A percentile compares a stretch with the other conserved stretches of the same genome.
Conservation (phyloP, 1,140 invertebrate genomes). For the Delia radicum region DNA sequence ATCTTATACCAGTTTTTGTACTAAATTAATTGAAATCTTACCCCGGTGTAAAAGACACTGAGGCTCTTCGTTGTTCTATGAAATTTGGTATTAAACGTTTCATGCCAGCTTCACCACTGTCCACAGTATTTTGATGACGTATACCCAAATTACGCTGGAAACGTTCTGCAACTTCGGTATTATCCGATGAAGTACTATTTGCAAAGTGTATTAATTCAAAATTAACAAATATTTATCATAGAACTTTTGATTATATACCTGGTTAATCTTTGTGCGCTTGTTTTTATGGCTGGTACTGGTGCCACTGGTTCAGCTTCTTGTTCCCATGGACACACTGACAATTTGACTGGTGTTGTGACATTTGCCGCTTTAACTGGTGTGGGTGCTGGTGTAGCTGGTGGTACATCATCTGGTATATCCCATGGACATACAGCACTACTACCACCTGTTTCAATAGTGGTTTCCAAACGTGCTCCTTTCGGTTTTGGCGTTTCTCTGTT, state of each 20-base stretch:
- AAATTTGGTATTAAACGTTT: conserved; percentile 43
- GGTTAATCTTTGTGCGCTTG: conserved; percentile 32
- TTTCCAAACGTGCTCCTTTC: conserved; percentile 43
- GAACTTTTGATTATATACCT: conserved; percentile 37
- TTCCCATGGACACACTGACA: conserved; percentile 46
- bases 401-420: conserved; percentile 56
- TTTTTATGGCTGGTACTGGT: conserved; percentile 21
- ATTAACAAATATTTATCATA: no score
- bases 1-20: not conserved
- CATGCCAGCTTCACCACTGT: conserved; percentile 54
- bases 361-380: conserved; percentile 23
- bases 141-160: conserved; percentile 61
- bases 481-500: conserved; percentile 43
- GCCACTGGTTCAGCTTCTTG: conserved; percentile 31
- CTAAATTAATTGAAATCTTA: conserved; percentile 28
- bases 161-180: conserved; percentile 63
- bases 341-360: conserved; percentile 35
- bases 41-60: conserved; percentile 50
- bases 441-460: conserved; percentile 49
- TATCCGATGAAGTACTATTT: conserved; percentile 68
- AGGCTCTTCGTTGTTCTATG: conserved; percentile 54
- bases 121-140: conserved; percentile 65
- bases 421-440: conserved; percentile 71
- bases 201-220: not conserved
- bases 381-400: conserved; percentile 29